Evolutionary conservation across 92 coral and sea anemone genomes (phyloP), one percentile per base, ranked within the genome.

Genomic region (Epizoanthus stellaris): DNA sequence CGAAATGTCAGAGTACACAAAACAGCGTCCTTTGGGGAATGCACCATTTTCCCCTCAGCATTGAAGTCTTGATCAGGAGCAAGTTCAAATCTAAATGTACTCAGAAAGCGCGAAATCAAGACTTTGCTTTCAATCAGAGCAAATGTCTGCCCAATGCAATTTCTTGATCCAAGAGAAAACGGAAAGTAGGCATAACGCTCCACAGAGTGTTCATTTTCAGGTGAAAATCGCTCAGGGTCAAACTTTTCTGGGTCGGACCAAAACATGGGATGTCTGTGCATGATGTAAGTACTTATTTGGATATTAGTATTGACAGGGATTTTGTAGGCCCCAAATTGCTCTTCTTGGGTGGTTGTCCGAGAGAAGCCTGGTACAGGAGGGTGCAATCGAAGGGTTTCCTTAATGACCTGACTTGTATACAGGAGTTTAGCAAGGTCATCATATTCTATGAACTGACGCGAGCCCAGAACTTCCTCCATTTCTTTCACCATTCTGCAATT

Each of bases 351-450:
- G 45, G 86, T 85, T 54, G 82, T 63, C 53, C 92, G 85, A 17
- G 85, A 68, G 64, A 92, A 86, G 9, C 73, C 77, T 6, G 93
- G 86, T 1, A 93, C 91, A 11, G 94, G 89, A 4, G 98, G 98
- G 66, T 95, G 94, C 38, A 95, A 74, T n/a, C 98, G 92, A 38
- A 95, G 88, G 11, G 96, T 93, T 64, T 95, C 98, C 64, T 93
- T 91, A 62, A 93, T 83, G 30, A 77, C 94, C 64, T 87, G 92
- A 54, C 75, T 75, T 3, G 85, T 85, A 69, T 86, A 90, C 15
- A 65, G 84, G 2, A 95, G 90, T 57, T 87, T 88, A 19, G 70
- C 54, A 4, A 93, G 86, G 87, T 93, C 93, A 16, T 93, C 82
- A 84, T 71, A 82, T 17, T 87, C 47, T 11, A 90, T 89, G 61